A percentile compares a stretch with the other conserved stretches of the same genome.
Conservation (phyloP, 2,797 vertebrate genomes). For the Zenarchopterus dispar region DNA sequence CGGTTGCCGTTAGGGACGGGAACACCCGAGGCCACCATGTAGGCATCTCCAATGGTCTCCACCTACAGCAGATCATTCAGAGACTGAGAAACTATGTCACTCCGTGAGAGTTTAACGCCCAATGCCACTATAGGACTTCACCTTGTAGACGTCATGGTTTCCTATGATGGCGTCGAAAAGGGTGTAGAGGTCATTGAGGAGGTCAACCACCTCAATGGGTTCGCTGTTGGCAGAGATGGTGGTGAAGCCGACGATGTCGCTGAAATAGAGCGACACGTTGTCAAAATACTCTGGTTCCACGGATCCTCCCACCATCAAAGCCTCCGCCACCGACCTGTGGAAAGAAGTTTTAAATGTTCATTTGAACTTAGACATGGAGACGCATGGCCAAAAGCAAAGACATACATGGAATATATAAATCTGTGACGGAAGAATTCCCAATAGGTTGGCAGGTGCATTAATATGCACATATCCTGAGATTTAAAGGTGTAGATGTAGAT, state of each 20-base stretch:
- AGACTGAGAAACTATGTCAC: background rate
- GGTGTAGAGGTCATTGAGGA: slow-evolving; percentile 86
- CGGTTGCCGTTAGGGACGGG: slow-evolving; percentile 87
- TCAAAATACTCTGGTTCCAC: slow-evolving; percentile 83
- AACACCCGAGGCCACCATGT: slow-evolving; percentile 92
- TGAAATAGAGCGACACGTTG: slow-evolving; percentile 82
- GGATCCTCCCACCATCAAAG: slow-evolving; percentile 74
- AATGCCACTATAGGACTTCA: background rate
- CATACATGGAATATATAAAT: too few species aligned
- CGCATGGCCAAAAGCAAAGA: background rate
- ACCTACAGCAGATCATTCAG: slow-evolving; percentile 64
- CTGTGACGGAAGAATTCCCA: background rate
- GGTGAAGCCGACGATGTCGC: slow-evolving; percentile 86
- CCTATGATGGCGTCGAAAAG: slow-evolving; percentile 84
- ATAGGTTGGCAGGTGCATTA: background rate
- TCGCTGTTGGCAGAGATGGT: slow-evolving; percentile 85
- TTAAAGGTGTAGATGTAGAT: too few species aligned
- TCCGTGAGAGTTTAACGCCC: background rate
- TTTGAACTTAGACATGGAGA: background rate
- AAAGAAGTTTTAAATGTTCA: background rate
- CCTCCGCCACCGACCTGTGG: slow-evolving; percentile 81
- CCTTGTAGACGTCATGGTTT: slow-evolving; percentile 87
- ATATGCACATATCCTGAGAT: background rate
- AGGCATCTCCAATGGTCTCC: slow-evolving; percentile 90
- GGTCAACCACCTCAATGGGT: slow-evolving; percentile 85